phyloP scores from a whole-genome alignment of 2,888 invertebrate species.

The Cryptosula pallasiana region DNA sequence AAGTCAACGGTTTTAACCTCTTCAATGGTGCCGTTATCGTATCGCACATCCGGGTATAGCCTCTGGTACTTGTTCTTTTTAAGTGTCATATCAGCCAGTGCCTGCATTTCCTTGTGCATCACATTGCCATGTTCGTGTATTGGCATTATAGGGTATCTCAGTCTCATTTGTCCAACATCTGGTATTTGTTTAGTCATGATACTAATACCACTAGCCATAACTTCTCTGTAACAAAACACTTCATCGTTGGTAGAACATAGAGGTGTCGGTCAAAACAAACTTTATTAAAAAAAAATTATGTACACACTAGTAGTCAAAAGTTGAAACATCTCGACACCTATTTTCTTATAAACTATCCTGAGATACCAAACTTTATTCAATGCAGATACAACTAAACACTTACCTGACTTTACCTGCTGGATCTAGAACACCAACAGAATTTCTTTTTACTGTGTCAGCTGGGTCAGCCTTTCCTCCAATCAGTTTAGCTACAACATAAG shows the following conservation, averaged over 20 bases:
- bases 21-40: slow-evolving; percentile 3
- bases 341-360: no score
- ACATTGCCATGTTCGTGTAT: slow-evolving; percentile 35
- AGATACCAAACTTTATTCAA: no score
- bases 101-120: slow-evolving; percentile 35
- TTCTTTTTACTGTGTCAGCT: slow-evolving; percentile 14
- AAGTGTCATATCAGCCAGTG: slow-evolving; percentile 19
- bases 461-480: neutral
- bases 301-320: neutral
- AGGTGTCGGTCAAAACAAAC: no score
- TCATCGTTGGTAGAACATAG: no score
- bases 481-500: neutral
- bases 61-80: slow-evolving; percentile 7
- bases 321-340: no score
- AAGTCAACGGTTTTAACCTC: no score
- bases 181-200: slow-evolving; percentile 30
- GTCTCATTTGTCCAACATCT: slow-evolving; percentile 35
- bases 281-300: no score
- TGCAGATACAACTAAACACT: no score
- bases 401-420: slow-evolving; percentile 5
- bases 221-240: neutral
- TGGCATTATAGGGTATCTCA: slow-evolving; percentile 39
- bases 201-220: slow-evolving; percentile 8
- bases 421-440: slow-evolving; percentile 3
- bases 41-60: slow-evolving; percentile 1